Evolutionary conservation across 2,113 vertebrate species (phyloP).

Genomic region (Nerophis lumbriciformis): DNA sequence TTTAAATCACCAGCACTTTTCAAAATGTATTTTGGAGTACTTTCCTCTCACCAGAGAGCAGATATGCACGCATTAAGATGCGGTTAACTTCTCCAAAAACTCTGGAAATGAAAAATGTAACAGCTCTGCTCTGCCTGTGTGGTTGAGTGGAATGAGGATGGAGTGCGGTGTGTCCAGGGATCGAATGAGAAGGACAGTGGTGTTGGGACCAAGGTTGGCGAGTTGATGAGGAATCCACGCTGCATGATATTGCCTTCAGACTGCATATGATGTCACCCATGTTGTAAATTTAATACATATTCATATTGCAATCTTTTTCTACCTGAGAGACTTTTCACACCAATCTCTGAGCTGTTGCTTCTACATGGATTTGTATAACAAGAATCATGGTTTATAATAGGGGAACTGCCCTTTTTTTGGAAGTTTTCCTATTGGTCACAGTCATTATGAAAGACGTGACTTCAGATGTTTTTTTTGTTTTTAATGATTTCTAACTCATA

Average conservation of each 20-base stretch:
- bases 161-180: background rate
- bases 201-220: background rate
- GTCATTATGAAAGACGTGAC: no score
- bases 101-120: slow-evolving; percentile 1
- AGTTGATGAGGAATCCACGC: background rate
- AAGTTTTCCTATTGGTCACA: no score
- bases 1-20: background rate
- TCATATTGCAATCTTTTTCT: background rate
- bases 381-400: background rate
- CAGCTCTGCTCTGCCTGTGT: slow-evolving; percentile 2
- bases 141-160: slow-evolving; percentile 6
- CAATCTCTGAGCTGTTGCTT: background rate
- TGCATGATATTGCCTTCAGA: background rate
- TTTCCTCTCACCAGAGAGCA: slow-evolving; percentile 2
- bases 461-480: no score
- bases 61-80: background rate
- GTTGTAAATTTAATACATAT: background rate
- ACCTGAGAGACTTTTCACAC: background rate
- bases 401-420: no score
- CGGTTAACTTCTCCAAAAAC: slow-evolving; percentile 1
- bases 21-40: slow-evolving; percentile 5
- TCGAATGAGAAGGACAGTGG: background rate
- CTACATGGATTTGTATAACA: background rate
- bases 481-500: no score
- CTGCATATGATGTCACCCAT: background rate